Conservation (phyloP, 1,140 invertebrate species). For the Camponotus floridanus region DNA sequence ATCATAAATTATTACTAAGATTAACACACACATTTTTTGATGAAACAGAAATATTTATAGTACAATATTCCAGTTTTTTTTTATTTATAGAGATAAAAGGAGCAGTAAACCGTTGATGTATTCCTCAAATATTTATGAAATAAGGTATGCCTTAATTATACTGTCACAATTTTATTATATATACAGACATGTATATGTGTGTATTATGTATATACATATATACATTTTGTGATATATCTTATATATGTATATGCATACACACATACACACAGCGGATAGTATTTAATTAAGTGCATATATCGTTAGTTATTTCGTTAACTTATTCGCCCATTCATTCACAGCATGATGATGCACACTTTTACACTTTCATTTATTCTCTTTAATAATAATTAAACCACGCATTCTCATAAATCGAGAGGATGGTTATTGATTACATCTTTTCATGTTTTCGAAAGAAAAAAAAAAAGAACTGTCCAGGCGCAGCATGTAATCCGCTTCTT, state of each 20-base stretch:
- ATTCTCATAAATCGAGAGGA: constrained; percentile 67
- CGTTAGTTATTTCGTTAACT: constrained; percentile 80
- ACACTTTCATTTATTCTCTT: constrained; percentile 69
- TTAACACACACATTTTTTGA: constrained; percentile 59
- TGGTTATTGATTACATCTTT: constrained; percentile 69
- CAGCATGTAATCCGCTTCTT: constrained; percentile 51
- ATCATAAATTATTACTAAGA: constrained; percentile 48
- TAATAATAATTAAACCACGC: constrained; percentile 75
- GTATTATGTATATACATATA: constrained; percentile 44
- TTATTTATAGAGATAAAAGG: constrained; percentile 82
- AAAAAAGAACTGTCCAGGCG: constrained; percentile 55
- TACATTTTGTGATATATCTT: constrained; percentile 41
- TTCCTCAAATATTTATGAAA: constrained; percentile 81
- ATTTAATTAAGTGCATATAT: constrained; percentile 81
- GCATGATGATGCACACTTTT: constrained; percentile 70
- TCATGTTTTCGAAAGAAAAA: constrained; percentile 65
- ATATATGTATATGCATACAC: constrained; percentile 47
- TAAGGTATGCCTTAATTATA: constrained; percentile 81
- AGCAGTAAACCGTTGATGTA: constrained; percentile 79
- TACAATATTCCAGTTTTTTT: constrained; percentile 75
- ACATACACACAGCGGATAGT: constrained; percentile 79
- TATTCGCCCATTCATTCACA: constrained; percentile 75
- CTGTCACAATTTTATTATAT: constrained; percentile 81
- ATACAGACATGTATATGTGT: constrained; percentile 68
- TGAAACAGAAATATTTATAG: constrained; percentile 72